Base-by-base conservation (phyloP, 2,113 vertebrate species). In the Gymnorhina tibicen region DNA sequence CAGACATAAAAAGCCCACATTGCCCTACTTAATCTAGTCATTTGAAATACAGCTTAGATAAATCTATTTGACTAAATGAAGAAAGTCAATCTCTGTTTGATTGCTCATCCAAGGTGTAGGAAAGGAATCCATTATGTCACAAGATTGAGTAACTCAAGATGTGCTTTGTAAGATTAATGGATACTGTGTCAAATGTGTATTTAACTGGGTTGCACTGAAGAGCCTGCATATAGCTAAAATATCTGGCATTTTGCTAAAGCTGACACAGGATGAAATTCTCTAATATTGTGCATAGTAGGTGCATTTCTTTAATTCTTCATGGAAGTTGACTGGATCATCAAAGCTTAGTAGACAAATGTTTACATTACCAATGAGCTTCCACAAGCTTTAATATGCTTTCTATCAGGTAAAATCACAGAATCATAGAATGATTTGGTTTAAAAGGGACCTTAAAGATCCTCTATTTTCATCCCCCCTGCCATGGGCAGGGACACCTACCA, bases 51-150 rank as follows among this genome's bases (percentile, higher is more conserved):
- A 44, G 89, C 42, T 93, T 85, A 97, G 96, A 87, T 96, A 97
- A 97, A 97, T 96, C 87, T 94, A 79, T 97, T 87, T 96, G 81
- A 97, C 85, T 97, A 96, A 97, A 96, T 96, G 95, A 93, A 91
- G 80, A 94, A 87, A 96, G 55, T 79, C 88, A 86, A 23, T 90
- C 77, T 91, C 75, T 1, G 11, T 96, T 93, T 96, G 95, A 97
- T 95, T 93, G 90, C 95, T 97, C 93, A 91, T 94, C 94, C 92
- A 88, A 97, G 91, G 92, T 94, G 89, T 80, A 72, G 76, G 88
- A 85, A 93, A 93, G 74, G 75, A 97, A 96, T 96, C 94, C 78
- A 95, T 96, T 96, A 96, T 95, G 86, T 95, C 93, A 87, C 81
- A 94, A 93, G 93, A 97, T 1, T 91, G 91, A 97, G 69, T 96